Evolutionary conservation across 2,113 vertebrate species (phyloP).

Genomic region (Podocnemis expansa): DNA sequence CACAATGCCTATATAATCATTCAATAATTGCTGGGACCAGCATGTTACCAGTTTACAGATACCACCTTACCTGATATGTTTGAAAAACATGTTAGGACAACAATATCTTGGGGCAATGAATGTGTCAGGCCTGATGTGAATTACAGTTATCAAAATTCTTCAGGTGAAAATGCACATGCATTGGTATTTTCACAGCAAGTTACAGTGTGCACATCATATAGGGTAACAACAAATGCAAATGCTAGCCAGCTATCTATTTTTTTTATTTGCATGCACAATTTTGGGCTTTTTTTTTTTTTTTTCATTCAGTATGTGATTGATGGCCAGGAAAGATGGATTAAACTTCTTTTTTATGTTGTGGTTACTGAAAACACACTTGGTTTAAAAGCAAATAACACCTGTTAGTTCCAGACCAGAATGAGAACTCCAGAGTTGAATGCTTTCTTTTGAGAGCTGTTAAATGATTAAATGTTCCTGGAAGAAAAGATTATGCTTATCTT

Average conservation of each 20-base stretch:
- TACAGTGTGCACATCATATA: not conserved
- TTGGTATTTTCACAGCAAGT: not conserved
- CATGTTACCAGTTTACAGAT: too few species aligned
- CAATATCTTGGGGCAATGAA: too few species aligned
- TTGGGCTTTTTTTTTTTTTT: not conserved
- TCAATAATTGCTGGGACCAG: too few species aligned
- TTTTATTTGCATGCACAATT: not conserved
- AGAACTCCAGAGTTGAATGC: not conserved
- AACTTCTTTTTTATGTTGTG: not conserved
- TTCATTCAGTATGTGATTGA: not conserved
- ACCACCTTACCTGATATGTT: too few species aligned
- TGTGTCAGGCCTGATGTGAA: too few species aligned
- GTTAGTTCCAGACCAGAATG: not conserved
- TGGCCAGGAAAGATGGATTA: not conserved
- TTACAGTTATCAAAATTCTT: not conserved
- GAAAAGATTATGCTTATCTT: not conserved
- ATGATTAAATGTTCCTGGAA: not conserved
- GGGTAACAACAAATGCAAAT: not conserved
- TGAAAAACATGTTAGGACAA: too few species aligned
- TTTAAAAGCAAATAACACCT: not conserved
- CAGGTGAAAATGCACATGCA: not conserved
- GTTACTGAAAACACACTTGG: not conserved
- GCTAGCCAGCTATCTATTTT: fast-evolving
- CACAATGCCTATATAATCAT: too few species aligned
- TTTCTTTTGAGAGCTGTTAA: not conserved